These are phyloP conservation scores for Drosophila melanosoma DNA, from an alignment of 2,888 invertebrate genomes.

Conservation along the genomic window DNA sequence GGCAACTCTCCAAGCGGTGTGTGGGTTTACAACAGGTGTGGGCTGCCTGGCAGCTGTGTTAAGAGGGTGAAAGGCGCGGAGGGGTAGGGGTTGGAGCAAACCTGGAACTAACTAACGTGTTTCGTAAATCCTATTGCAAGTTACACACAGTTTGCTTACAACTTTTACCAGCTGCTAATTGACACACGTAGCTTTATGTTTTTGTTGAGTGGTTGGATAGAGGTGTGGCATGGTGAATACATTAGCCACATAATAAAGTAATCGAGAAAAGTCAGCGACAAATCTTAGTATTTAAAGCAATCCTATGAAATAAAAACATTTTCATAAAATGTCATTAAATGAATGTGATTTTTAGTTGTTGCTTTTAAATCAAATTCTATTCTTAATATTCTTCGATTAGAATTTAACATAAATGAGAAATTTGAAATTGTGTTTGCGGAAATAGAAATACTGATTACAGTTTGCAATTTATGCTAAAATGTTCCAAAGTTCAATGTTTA, in stretches of 20 bases:
- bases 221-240: conserved; percentile 31
- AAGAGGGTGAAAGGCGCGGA: background rate
- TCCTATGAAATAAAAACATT: background rate
- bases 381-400: background rate
- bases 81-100: background rate
- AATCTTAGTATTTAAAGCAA: background rate
- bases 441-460: conserved; percentile 12
- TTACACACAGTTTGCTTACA: conserved; percentile 34
- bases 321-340: background rate
- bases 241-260: conserved; percentile 52
- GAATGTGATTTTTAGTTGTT: background rate
- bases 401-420: conserved; percentile 48
- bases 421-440: conserved; percentile 29
- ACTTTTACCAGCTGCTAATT: conserved; percentile 61
- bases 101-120: background rate
- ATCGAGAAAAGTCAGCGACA: conserved; percentile 32
- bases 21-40: background rate
- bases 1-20: background rate
- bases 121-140: conserved; percentile 24
- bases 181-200: conserved; percentile 43
- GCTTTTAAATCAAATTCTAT: background rate
- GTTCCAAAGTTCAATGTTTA: no score
- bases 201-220: background rate
- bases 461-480: conserved; percentile 3
- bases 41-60: background rate